Conservation (phyloP, 2,888 invertebrate genomes). For the Dasypolia templi region DNA sequence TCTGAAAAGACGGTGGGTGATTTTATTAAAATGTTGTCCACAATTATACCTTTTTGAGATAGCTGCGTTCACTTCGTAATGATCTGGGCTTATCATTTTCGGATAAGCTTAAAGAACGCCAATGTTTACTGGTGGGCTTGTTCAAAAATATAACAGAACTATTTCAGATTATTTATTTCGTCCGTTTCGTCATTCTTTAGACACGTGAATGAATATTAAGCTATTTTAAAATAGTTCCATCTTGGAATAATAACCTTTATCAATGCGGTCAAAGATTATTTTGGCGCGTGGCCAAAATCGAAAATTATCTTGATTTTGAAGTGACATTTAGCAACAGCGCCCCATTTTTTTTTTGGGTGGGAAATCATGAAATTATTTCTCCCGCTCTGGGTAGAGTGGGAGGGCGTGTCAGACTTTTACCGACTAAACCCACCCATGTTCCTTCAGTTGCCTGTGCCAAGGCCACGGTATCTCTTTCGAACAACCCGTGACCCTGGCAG, state of each 20-base stretch:
- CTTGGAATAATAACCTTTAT: neutral
- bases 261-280: neutral
- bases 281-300: neutral
- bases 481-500: too few species aligned
- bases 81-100: slow-evolving; percentile 50
- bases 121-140: slow-evolving; percentile 25
- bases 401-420: too few species aligned
- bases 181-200: neutral
- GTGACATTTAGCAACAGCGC: too few species aligned
- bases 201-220: neutral
- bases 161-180: slow-evolving; percentile 41
- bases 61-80: slow-evolving; percentile 36
- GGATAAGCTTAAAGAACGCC: slow-evolving; percentile 25
- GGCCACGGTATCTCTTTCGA: too few species aligned
- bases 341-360: too few species aligned
- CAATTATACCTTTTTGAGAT: slow-evolving; percentile 50
- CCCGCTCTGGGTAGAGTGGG: too few species aligned
- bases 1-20: slow-evolving; percentile 41
- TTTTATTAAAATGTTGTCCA: slow-evolving; percentile 63
- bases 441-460: too few species aligned
- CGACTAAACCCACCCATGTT: too few species aligned
- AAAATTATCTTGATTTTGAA: too few species aligned
- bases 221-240: slow-evolving; percentile 1
- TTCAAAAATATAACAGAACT: slow-evolving; percentile 35
- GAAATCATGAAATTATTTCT: too few species aligned